These are phyloP conservation scores for Salvelinus alpinus DNA, from an alignment of 2,113 vertebrate genomes.

Conservation along the genomic window DNA sequence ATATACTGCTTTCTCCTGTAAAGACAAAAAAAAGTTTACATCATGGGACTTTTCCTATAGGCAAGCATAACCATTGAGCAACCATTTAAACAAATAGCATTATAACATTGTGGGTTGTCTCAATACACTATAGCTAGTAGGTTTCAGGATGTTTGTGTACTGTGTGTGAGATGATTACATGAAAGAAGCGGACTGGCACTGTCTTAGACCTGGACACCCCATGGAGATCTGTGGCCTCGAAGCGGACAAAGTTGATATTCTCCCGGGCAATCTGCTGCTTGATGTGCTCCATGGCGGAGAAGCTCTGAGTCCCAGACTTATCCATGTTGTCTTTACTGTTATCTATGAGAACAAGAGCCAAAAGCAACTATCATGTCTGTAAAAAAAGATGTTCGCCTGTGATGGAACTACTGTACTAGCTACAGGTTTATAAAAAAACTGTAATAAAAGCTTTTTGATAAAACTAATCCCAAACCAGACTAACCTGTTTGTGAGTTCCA, in stretches of 20 bases:
- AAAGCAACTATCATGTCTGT: not conserved
- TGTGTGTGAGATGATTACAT: constrained; percentile 67
- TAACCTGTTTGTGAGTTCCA: constrained; percentile 60
- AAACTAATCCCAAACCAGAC: constrained; percentile 30
- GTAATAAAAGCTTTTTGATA: not conserved
- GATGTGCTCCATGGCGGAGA: constrained; percentile 84
- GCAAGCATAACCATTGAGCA: not conserved
- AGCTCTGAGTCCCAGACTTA: constrained; percentile 53
- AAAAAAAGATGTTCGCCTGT: not conserved
- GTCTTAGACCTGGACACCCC: constrained; percentile 92
- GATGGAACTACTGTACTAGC: not conserved
- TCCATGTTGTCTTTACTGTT: constrained; percentile 60
- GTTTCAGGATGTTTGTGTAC: not conserved
- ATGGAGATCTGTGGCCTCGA: constrained; percentile 91
- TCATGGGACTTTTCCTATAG: not conserved
- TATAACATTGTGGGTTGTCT: not conserved
- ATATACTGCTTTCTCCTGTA: constrained; percentile 86
- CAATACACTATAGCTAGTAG: not conserved
- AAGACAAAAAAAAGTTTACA: not conserved
- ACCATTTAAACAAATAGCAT: not conserved
- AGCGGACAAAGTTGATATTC: constrained; percentile 85
- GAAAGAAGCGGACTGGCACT: constrained; percentile 89
- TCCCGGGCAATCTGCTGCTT: constrained; percentile 87
- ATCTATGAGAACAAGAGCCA: constrained; percentile 57
- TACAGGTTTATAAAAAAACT: too few relatives aligned